Percentiles rank a stretch among this genome's conserved stretches.
Conservation (phyloP, 2,888 invertebrate genomes). For the Andrena hattorfiana region DNA sequence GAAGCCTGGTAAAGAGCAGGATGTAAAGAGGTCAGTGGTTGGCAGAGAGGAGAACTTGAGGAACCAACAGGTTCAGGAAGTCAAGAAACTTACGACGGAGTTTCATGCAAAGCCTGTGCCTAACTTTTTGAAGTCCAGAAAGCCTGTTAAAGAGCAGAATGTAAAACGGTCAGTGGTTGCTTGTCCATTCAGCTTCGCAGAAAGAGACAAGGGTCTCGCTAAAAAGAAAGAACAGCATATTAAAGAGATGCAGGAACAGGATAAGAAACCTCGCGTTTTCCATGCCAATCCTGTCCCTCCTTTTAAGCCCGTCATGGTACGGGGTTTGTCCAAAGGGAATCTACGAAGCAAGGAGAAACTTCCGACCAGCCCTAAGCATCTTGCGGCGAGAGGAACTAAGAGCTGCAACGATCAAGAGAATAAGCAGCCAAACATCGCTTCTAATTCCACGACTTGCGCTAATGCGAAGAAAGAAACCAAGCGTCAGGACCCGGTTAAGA, state of each 20-base stretch:
- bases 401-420: conserved; percentile 54
- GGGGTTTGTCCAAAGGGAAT: conserved; percentile 76
- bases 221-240: conserved; percentile 88
- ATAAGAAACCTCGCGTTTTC: conserved; percentile 88
- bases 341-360: conserved; percentile 62
- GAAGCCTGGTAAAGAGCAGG: conserved; percentile 42
- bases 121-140: conserved; percentile 42
- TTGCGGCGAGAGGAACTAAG: conserved; percentile 2
- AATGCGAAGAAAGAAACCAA: background rate
- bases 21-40: conserved; percentile 10
- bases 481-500: background rate
- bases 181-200: conserved; percentile 87
- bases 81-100: conserved; percentile 72
- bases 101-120: conserved; percentile 89
- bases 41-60: conserved; percentile 66
- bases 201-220: conserved; percentile 87
- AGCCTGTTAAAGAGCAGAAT: conserved; percentile 42
- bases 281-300: conserved; percentile 90
- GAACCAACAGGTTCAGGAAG: conserved; percentile 65
- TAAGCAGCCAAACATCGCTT: conserved; percentile 49
- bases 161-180: conserved; percentile 13
- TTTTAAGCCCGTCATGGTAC: conserved; percentile 85
- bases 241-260: conserved; percentile 87
- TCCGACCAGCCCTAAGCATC: conserved; percentile 20
- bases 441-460: too few relatives aligned